A percentile compares a stretch with the other conserved stretches of the same genome.
Evolutionary conservation across 23 tunicate species (phyloP).

Genomic region (Styela plicata): DNA sequence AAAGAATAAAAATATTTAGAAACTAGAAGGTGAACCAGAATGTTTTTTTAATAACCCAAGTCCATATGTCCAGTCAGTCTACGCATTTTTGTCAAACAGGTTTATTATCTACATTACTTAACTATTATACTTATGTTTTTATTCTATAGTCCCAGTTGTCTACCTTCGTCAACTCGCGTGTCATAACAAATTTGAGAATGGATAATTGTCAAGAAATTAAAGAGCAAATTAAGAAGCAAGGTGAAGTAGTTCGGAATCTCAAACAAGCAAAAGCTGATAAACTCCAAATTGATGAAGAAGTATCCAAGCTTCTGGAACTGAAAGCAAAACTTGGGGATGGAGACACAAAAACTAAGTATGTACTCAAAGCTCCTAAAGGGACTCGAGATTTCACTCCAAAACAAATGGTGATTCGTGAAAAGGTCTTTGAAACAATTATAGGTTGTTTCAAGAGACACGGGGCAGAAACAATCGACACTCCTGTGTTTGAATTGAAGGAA

Average conservation of each 20-base stretch:
- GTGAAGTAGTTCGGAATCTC: slow-evolving; percentile 75
- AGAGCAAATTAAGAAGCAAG: slow-evolving; percentile 66
- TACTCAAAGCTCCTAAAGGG: slow-evolving; percentile 91
- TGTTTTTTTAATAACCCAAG: too few species aligned
- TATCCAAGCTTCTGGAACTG: slow-evolving; percentile 70
- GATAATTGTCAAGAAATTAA: slow-evolving; percentile 37
- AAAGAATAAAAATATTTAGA: too few species aligned
- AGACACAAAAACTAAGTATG: slow-evolving; percentile 49
- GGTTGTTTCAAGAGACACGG: slow-evolving; percentile 93
- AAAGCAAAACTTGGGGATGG: slow-evolving; percentile 58
- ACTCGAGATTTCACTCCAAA: slow-evolving; percentile 81
- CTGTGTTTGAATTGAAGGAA: slow-evolving; percentile 97
- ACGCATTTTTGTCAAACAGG: too few species aligned
- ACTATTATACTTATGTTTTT: too few species aligned
- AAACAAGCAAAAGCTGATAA: slow-evolving; percentile 42
- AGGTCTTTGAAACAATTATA: slow-evolving; percentile 53
- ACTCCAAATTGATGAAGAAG: slow-evolving; percentile 74
- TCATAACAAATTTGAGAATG: too few species aligned
- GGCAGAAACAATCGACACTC: slow-evolving; percentile 94
- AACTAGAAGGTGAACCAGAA: too few species aligned
- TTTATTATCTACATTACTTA: too few species aligned
- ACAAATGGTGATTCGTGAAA: slow-evolving; percentile 93
- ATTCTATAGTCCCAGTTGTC: too few species aligned
- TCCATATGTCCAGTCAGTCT: too few species aligned
- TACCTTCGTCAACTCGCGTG: too few species aligned